Evolutionary conservation across 2,113 vertebrate species (phyloP).

Genomic region (Plecturocebus donacophilus): DNA sequence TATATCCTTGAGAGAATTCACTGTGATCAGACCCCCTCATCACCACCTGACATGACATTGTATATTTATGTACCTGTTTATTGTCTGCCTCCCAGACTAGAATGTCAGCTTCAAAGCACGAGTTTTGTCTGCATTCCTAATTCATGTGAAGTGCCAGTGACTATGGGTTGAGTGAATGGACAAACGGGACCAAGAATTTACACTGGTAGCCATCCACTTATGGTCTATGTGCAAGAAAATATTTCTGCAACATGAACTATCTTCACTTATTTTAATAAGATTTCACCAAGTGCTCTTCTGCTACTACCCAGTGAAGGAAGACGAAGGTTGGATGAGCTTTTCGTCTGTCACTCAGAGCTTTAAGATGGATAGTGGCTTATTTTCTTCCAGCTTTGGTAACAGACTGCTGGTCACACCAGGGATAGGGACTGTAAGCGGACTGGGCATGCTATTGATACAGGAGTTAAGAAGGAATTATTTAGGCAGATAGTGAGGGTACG

Average conservation of each 20-base stretch:
- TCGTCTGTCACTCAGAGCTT: too few species aligned
- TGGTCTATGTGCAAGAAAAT: neutral
- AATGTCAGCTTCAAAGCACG: neutral
- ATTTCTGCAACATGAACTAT: neutral
- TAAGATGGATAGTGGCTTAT: neutral
- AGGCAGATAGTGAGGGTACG: too few species aligned
- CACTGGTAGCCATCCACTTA: neutral
- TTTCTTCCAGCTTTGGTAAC: neutral
- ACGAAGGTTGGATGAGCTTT: too few species aligned
- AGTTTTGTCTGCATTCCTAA: neutral
- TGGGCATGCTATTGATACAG: neutral
- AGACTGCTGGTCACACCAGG: neutral
- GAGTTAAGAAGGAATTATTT: too few species aligned
- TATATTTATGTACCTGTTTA: too few species aligned
- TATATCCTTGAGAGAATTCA: neutral
- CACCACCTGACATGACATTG: rapidly evolving
- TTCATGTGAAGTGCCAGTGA: neutral
- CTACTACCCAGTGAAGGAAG: neutral
- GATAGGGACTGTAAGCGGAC: neutral
- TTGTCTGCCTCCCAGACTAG: neutral
- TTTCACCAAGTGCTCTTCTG: neutral
- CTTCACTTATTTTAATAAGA: neutral
- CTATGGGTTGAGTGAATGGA: neutral
- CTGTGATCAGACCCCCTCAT: neutral
- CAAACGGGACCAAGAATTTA: neutral